Base-by-base conservation (phyloP, 2,113 vertebrate genomes). In the Psittacula cyanocephala region DNA sequence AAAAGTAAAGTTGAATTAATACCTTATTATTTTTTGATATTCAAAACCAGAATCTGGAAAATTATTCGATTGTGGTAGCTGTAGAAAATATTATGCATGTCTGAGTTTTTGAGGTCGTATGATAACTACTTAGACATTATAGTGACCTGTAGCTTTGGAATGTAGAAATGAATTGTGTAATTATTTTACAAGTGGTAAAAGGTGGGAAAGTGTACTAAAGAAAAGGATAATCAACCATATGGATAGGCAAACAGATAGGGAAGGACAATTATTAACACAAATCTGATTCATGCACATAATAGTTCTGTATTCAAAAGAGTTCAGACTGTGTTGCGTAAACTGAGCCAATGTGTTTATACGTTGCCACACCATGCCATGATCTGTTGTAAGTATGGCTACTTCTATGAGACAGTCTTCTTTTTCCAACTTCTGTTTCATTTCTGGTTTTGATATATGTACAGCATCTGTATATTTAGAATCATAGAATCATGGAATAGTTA, bases 1-100 rank as follows among this genome's bases (percentile, higher is more conserved):
- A 82, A 88, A 43, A 84, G 22, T 83, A 47, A 86, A 76, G 22
- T 18, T 81, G 72, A 95, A 92, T 96, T 91, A 96, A 75, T 91
- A 87, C 72, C 86, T 85, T 79, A 92, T 78, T 89, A 69, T 35
- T 87, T 93, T 96, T 86, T 90, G 13, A 44, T 80, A 82, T 18
- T 86, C 84, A 79, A 93, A 94, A 67, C 7, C 37, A 94, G 46
- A 81, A 43, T 55, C 29, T 91, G 74, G 90, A 95, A 89, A 39
- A 59, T 44, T 92, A 55, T 68, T 91, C 89, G 64, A 59, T 75
- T 92, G 33, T 62, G 15, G 49, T 75, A 89, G 53, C 29, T 57
- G 43, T 29, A 87, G 77, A 91, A 96, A 91, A 81, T 64, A 85
- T 83, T 88, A 91, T 17, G 23, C 59, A 68, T 46, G 41, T 76